phyloP scores from a whole-genome alignment of 53 echinoderm and acorn worm species.

The Luidia sarsii region DNA sequence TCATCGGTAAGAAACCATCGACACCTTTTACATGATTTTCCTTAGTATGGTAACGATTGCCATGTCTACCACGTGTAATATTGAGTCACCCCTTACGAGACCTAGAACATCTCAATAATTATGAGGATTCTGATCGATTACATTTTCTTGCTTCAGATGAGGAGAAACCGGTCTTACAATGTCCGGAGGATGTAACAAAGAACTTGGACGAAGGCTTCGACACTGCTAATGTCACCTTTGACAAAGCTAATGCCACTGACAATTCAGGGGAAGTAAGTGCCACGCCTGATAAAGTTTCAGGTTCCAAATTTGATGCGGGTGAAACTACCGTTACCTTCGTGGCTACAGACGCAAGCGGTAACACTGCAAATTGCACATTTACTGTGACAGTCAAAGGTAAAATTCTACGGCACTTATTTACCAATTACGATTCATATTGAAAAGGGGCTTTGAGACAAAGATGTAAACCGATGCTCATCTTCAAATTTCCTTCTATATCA shows the following conservation, averaged over 20 bases:
- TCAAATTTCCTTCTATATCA: too few species aligned
- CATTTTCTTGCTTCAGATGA: background rate
- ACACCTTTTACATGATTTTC: background rate
- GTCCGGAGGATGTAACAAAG: background rate
- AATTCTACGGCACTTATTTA: too few species aligned
- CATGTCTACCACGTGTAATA: too few species aligned
- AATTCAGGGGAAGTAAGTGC: background rate
- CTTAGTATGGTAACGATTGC: too few species aligned
- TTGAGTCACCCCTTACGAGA: background rate
- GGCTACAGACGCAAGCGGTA: constrained; percentile 2
- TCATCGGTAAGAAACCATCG: background rate
- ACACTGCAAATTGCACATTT: background rate
- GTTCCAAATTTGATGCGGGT: background rate
- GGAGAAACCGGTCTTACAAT: background rate
- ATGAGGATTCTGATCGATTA: too few species aligned
- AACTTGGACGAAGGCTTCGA: background rate
- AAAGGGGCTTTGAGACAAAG: too few species aligned
- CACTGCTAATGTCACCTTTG: background rate
- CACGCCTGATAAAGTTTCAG: background rate
- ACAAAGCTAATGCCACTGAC: background rate
- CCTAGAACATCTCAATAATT: background rate
- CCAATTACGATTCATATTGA: too few species aligned
- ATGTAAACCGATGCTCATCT: too few species aligned
- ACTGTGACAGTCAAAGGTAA: constrained; percentile 18
- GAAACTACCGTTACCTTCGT: background rate